These are phyloP conservation scores for Hirtodrosophila confusa DNA, from an alignment of 2,888 invertebrate genomes.

Conservation along the genomic window DNA sequence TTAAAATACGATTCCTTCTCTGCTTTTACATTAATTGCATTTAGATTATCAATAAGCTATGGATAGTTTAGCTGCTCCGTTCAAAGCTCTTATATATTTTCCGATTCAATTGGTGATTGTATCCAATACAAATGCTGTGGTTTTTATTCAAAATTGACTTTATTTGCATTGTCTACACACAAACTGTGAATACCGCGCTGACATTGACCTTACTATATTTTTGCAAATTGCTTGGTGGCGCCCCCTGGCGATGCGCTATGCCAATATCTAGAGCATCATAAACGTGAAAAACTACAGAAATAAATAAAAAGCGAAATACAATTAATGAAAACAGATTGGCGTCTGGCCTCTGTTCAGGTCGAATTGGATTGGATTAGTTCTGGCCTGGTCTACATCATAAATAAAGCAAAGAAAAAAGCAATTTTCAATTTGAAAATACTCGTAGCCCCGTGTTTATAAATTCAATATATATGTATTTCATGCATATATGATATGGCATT, in stretches of 20 bases:
- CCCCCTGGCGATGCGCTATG: constrained; percentile 1
- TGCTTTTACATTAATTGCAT: too few relatives aligned
- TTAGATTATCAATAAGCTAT: too few relatives aligned
- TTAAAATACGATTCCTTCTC: too few relatives aligned
- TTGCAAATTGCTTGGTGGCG: constrained; percentile 7
- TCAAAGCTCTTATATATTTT: too few relatives aligned
- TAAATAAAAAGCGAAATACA: constrained; percentile 40
- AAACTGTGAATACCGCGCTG: constrained; percentile 17
- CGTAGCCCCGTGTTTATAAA: constrained; percentile 37
- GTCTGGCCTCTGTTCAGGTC: constrained; percentile 32
- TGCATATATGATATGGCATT: constrained; percentile 7
- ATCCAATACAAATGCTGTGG: not conserved
- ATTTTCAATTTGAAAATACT: constrained; percentile 21
- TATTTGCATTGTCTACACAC: not conserved
- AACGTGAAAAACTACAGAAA: constrained; percentile 37
- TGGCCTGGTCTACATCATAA: constrained; percentile 35
- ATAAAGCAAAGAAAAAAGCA: constrained; percentile 23
- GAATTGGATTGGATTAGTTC: constrained; percentile 11
- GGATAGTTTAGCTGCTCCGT: too few relatives aligned
- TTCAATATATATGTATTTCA: constrained; percentile 8
- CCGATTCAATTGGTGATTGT: not conserved
- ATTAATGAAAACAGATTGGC: constrained; percentile 49
- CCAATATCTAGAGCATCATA: constrained; percentile 11
- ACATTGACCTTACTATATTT: constrained; percentile 44
- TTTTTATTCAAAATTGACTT: not conserved